Base-by-base conservation (phyloP, 2,113 vertebrate species). In the Danio rerio region DNA sequence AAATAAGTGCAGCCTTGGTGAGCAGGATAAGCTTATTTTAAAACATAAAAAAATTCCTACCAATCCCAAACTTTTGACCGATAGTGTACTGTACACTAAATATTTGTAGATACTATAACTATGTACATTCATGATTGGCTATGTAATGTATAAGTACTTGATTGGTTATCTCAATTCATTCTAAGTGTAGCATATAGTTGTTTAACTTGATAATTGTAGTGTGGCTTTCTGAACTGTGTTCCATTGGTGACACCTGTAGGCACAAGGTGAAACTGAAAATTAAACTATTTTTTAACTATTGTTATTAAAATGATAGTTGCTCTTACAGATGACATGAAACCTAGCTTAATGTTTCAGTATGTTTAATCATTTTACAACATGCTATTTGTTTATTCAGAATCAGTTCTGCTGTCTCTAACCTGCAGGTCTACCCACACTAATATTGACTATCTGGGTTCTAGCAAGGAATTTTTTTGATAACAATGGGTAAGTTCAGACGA, bases 401-500 rank as follows among this genome's bases (percentile, higher is more conserved):
- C 52, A 52, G 15, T 11, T 66, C 16, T 62, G 21, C 16, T 82
- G 15, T 43, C 21, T 83, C 20, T 76, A 15, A 83, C 10, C 63
- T 81, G 8, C 9, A 94, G 94, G 94, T 8, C 65, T 94, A 16
- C 93, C 94, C 0, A 89, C 89, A 53, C 75, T 79, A 13, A 89
- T 93, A 59, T 83, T 94, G 59, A 84, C 89, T 47, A 87, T 92
- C 20, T 94, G 94, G 94, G 92, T 92, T 75, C 83, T 94, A 85
- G 92, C 88, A 59, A 92, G 93, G 85, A 91, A 91, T 66, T 90
- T 93, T 86, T 92, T 89, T 76, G 94, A 94, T 63, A 77, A 94
- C 87, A 92, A 81, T 76, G 92, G 90, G 94, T 94, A 88, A 4
- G 86, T 84, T 9, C 13, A 45, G 4, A 45, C 77, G 21, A 0